Conservation (phyloP, 2,888 invertebrate genomes). For the Saturnia pavonia region DNA sequence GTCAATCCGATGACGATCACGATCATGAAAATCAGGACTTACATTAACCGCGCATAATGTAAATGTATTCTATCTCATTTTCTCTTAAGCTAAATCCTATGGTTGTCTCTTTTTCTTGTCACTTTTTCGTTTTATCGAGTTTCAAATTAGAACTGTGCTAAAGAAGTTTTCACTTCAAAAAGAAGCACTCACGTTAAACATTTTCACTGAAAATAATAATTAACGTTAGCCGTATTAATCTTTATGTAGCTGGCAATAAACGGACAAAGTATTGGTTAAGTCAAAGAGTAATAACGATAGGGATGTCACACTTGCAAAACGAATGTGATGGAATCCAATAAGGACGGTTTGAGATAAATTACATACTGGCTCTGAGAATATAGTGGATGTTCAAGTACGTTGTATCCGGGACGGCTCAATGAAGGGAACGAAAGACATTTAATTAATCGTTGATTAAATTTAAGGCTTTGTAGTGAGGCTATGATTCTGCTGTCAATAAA, state of each 20-base stretch:
- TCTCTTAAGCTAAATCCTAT: too few species aligned
- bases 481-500: neutral
- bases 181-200: neutral
- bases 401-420: neutral
- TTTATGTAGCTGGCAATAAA: neutral
- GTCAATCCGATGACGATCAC: too few species aligned
- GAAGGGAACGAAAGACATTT: neutral
- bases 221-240: neutral
- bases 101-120: too few species aligned
- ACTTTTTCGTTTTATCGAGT: too few species aligned
- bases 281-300: neutral
- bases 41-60: too few species aligned
- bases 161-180: too few species aligned
- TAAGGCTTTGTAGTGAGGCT: neutral
- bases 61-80: too few species aligned
- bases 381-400: neutral
- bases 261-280: neutral
- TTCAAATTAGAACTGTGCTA: too few species aligned
- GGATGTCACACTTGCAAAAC: neutral
- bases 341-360: slow-evolving; percentile 14
- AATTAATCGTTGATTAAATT: slow-evolving; percentile 8
- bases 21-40: too few species aligned
- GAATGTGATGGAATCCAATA: slow-evolving; percentile 18
- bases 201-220: neutral
- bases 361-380: slow-evolving; percentile 8